Evolutionary conservation across 2,797 vertebrate genomes (phyloP).

Genomic region (Lycodopsis pacificus): DNA sequence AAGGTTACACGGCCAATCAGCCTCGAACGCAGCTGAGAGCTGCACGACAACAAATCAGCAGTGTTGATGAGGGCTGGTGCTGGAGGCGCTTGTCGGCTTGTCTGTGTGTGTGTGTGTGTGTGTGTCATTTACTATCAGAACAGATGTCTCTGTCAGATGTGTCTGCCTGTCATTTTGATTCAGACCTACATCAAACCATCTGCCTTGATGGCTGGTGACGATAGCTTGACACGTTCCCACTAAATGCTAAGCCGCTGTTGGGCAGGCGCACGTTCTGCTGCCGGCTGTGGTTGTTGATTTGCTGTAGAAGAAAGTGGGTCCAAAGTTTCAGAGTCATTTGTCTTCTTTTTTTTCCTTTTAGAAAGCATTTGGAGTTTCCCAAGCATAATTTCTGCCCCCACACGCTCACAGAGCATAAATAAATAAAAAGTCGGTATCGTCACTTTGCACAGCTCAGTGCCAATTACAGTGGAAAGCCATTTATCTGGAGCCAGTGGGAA

Average conservation of each 20-base stretch:
- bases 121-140: constrained; percentile 55
- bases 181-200: constrained; percentile 51
- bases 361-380: constrained; percentile 67
- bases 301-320: constrained; percentile 42
- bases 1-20: constrained; percentile 70
- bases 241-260: constrained; percentile 44
- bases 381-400: constrained; percentile 52
- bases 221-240: constrained; percentile 53
- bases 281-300: not conserved
- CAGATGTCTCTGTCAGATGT: constrained; percentile 50
- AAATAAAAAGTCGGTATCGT: constrained; percentile 62
- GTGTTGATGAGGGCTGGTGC: constrained; percentile 64
- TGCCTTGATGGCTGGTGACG: constrained; percentile 52
- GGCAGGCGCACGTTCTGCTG: constrained; percentile 11
- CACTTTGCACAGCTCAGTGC: constrained; percentile 72
- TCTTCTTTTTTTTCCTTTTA: constrained; percentile 38
- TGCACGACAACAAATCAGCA: constrained; percentile 56
- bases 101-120: constrained; percentile 3
- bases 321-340: constrained; percentile 64
- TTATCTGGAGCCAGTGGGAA: constrained; percentile 70
- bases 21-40: constrained; percentile 56
- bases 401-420: constrained; percentile 61
- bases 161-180: constrained; percentile 59
- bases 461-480: constrained; percentile 70
- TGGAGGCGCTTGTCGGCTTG: constrained; percentile 6